Evolutionary conservation across 2,888 invertebrate genomes (phyloP), one percentile per base, ranked within the genome.

Genomic region (Cephonodes hylas): DNA sequence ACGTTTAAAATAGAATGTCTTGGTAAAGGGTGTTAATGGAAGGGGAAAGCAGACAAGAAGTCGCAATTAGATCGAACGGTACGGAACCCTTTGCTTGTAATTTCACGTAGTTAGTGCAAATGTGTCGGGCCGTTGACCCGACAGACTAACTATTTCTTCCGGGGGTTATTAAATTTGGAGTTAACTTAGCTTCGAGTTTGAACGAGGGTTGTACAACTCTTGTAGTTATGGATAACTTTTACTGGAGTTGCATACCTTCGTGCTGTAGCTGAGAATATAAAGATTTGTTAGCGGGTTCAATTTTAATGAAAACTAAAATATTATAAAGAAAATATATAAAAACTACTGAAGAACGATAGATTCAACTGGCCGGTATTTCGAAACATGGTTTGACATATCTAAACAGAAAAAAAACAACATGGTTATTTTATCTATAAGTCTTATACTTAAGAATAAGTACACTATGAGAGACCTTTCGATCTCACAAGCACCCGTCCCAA

Each of bases 41-140:
- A 77, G 79, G 79, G 79, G 79, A 79, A 76, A 81, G 79, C 77
- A 86, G 88, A 88, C 88, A 88, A 88, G 86, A 76, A 85, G 79
- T 81, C 73, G 83, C 89, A 89, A 89, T 89, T 89, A 89, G 86
- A 89, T 84, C 82, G 82, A 78, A 79, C 76, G 81, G 78, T 76
- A 71, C 79, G 79, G 82, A 88, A 86, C 85, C 88, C 88, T 88
- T 88, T 86, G 74, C 78, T 73, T 80, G 81, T 84, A 88, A 88
- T 89, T 88, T 87, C 81, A 87, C 79, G 81, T 84, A 86, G 88
- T 88, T 89, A 88, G 80, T 76, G 81, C 76, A 77, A 84, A 82
- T 84, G 84, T 79, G 78, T 73, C 69, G 70, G 80, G 76, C 74
- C 79, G 75, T 75, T 79, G 83, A 82, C 80, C 79, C 63, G 66